Base-by-base conservation (phyloP, 2,888 invertebrate genomes). In the Apodemia zela region DNA sequence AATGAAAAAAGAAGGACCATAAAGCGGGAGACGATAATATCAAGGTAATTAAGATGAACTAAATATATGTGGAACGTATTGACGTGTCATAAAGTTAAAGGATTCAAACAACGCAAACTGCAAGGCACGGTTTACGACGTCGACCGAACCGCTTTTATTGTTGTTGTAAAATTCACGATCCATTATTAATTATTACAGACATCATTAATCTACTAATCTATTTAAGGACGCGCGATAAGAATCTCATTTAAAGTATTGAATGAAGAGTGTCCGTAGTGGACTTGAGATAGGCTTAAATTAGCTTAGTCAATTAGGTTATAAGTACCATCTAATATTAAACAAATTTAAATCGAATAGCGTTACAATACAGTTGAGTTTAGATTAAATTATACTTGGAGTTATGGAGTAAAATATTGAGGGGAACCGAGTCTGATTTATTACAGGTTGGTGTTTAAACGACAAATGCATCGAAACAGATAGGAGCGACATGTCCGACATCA, bases 161-260 rank as follows among this genome's bases (percentile, higher is more conserved):
- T 89, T 87, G 89, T 89, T 89, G 86, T 91, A 89, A 91, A 91
- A 89, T 89, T 88, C 89, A 90, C 85, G 82, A 89, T 88, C 88
- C 90, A 89, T 91, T 90, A 91, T 91, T 91, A 90, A 91, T 91
- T 90, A 91, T 90, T 90, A 90, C 88, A 87, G 90, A 84, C 89
- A 88, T 89, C 90, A 91, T 91, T 90, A 91, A 91, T 91, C 90
- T 90, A 90, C 87, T 91, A 90, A 90, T 90, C 89, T 91, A 91
- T 91, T 90, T 89, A 91, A 89, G 89, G 89, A 88, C 81, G 85
- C 78, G 77, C 84, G 92, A 92, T 92, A 91, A 91, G 89, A 88
- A 92, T 92, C 92, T 92, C 89, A 90, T 91, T 91, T 92, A 90
- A 91, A 89, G 89, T 88, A 90, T 90, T 90, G 90, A 90, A 90